These are phyloP conservation scores for Sesamia inferens DNA, from an alignment of 2,888 invertebrate species.

Conservation along the genomic window DNA sequence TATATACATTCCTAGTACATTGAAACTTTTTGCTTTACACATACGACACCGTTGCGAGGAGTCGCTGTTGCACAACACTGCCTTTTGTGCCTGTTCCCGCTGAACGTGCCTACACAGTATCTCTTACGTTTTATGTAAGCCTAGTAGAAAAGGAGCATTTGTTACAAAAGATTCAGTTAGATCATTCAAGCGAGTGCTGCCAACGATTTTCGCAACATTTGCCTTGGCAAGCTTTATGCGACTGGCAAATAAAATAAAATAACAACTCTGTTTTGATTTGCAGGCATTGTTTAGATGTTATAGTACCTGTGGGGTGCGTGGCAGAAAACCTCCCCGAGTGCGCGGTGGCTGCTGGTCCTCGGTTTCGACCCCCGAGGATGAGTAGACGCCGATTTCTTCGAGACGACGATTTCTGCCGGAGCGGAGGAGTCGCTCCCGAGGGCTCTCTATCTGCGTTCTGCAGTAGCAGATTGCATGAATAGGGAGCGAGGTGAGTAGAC, in stretches of 20 bases:
- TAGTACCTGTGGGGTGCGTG: too few species aligned
- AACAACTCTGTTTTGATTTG: neutral
- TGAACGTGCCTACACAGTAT: neutral
- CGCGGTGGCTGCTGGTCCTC: too few species aligned
- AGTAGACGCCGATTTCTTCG: too few species aligned
- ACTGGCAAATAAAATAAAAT: conserved; percentile 39
- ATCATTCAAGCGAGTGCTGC: conserved; percentile 26
- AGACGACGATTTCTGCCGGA: too few species aligned
- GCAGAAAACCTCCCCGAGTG: too few species aligned
- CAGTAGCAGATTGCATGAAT: too few species aligned
- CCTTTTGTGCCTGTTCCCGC: conserved; percentile 35
- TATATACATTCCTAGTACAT: conserved; percentile 47
- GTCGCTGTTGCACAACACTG: conserved; percentile 44
- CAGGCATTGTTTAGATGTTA: too few species aligned
- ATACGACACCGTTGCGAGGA: conserved; percentile 39
- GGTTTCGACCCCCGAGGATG: too few species aligned
- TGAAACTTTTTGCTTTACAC: conserved; percentile 64
- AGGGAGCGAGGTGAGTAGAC: too few species aligned
- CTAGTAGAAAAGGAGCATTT: conserved; percentile 62
- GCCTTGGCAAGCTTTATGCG: conserved; percentile 8
- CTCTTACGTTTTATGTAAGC: conserved; percentile 51
- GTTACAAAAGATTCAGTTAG: conserved; percentile 59
- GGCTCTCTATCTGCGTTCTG: too few species aligned
- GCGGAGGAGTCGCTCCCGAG: too few species aligned
- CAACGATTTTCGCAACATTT: conserved; percentile 42